Conservation (phyloP, 2,888 invertebrate species). For the Lasioglossum calceatum region DNA sequence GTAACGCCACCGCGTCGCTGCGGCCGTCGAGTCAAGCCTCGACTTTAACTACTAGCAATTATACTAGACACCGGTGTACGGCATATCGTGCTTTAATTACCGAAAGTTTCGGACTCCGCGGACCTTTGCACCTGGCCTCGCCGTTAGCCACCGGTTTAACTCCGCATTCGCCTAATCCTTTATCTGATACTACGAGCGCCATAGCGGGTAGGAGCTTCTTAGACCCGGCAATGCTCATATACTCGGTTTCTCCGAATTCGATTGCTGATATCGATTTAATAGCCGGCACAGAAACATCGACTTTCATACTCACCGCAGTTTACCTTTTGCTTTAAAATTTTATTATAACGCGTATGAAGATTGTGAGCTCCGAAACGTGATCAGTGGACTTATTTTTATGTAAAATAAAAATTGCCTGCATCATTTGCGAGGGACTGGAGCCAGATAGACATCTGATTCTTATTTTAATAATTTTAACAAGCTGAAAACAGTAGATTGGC, state of each 20-base stretch:
- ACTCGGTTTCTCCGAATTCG: not conserved
- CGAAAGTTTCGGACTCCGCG: constrained; percentile 58
- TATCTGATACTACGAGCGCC: constrained; percentile 37
- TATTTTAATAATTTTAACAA: no score
- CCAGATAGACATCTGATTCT: no score
- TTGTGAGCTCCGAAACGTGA: no score
- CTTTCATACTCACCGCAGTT: not conserved
- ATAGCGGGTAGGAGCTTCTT: constrained; percentile 22
- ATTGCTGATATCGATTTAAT: not conserved
- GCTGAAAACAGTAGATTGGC: no score
- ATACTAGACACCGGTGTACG: constrained; percentile 34
- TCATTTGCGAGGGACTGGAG: no score
- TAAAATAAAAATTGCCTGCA: no score
- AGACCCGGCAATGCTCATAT: not conserved
- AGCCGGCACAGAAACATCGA: not conserved
- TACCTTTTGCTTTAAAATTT: no score
- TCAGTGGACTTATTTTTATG: no score
- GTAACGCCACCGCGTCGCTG: constrained; percentile 34
- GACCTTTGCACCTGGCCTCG: constrained; percentile 48
- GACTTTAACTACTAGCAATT: constrained; percentile 60
- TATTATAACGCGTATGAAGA: no score
- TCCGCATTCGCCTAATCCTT: constrained; percentile 21
- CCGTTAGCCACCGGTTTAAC: constrained; percentile 37
- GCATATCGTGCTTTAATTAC: constrained; percentile 65
- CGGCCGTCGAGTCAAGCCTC: constrained; percentile 23